These are phyloP conservation scores for Pycnonotus jocosus DNA, from an alignment of 2,113 vertebrate genomes.

Conservation along the genomic window DNA sequence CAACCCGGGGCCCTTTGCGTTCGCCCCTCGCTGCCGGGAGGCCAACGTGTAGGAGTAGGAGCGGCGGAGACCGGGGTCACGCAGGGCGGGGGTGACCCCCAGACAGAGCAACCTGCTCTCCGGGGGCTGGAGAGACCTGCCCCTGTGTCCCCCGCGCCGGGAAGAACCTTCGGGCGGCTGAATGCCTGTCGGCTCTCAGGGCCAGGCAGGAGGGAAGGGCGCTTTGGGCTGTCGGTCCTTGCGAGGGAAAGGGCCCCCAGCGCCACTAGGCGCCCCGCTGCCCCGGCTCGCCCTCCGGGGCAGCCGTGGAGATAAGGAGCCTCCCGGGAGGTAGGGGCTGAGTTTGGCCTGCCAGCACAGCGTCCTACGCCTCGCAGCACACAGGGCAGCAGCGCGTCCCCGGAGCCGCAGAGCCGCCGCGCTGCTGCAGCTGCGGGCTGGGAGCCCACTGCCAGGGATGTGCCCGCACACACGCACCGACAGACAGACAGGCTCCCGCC, in stretches of 20 bases:
- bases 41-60: accelerated
- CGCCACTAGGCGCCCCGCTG: not conserved
- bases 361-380: not conserved
- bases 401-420: not conserved
- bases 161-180: not conserved
- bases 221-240: not conserved
- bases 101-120: accelerated
- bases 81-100: no score
- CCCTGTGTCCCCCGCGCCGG: accelerated
- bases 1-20: accelerated
- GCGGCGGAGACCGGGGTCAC: not conserved
- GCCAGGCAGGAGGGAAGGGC: not conserved
- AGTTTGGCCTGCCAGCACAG: not conserved
- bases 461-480: not conserved
- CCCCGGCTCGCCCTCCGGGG: not conserved
- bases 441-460: not conserved
- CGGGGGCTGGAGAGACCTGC: no score
- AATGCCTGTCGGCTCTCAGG: not conserved
- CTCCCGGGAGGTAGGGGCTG: not conserved
- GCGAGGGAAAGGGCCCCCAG: not conserved
- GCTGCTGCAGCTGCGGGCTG: not conserved
- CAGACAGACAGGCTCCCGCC: not conserved
- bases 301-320: not conserved
- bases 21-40: not conserved
- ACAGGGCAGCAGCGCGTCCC: not conserved